Base-by-base conservation (phyloP, 1,140 invertebrate species). In the Leptinotarsa lineolata region DNA sequence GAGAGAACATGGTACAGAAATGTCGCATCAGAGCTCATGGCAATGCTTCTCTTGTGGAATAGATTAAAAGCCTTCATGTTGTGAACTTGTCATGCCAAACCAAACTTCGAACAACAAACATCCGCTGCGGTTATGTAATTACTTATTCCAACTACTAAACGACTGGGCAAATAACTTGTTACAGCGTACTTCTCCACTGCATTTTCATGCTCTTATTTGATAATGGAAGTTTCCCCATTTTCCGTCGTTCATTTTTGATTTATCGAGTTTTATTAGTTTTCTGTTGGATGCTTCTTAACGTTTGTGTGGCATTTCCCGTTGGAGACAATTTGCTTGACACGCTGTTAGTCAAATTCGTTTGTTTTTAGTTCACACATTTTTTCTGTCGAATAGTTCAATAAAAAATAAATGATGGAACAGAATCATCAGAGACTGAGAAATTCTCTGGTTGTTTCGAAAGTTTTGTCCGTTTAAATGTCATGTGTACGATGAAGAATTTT, bases 41-140 rank as follows among this genome's bases (percentile, higher is more conserved):
- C n/a, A 15, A 15, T 18, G 48, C 6, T 54, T 4, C 48, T 16
- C 48, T 54, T 54, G 48, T 54, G 48, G n/a, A 54, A 39, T 39
- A 54, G 48, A 54, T 54, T 54, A 18, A 54, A 54, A 16, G 48
- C 48, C 48, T 54, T 18, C n/a, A 54, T 54, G 48, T 54, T 54
- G 30, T 39, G 30, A 39, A 39, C 30, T 39, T 39, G 48, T 54
- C 48, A 54, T 54, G 48, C 48, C 48, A 54, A 54, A 54, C 48
- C 48, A 2, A 54, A 54, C 48, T 54, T 54, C 48, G 48, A 54
- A 54, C 48, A 54, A 54, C 48, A 54, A 54, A 54, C 48, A 54
- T 54, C n/a, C 48, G 48, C 15, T 54, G 48, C 48, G 48, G 48
- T 54, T 54, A 54, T 54, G 48, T 54, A 54, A 54, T 54, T 54